phyloP scores from a whole-genome alignment of 2,113 vertebrate species.

The Hydropotes inermis region DNA sequence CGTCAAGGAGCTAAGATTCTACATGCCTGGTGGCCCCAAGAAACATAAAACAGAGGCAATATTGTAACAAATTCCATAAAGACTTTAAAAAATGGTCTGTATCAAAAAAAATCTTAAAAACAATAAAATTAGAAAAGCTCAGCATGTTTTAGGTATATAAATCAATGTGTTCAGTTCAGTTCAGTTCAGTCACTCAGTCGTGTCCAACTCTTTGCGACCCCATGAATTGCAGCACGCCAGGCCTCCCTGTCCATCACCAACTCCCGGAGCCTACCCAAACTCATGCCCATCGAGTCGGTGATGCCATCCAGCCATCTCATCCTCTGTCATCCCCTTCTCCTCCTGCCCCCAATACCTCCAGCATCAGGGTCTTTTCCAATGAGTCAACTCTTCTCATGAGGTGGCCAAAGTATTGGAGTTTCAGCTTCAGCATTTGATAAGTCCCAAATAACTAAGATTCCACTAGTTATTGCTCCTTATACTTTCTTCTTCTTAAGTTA shows the following conservation, averaged over 20 bases:
- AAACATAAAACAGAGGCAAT: not conserved
- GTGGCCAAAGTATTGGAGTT: too few species aligned
- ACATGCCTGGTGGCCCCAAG: not conserved
- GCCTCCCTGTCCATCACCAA: too few species aligned
- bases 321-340: too few species aligned
- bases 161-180: not conserved
- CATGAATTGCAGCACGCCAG: too few species aligned
- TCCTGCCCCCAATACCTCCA: too few species aligned
- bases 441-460: not conserved
- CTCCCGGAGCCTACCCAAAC: too few species aligned
- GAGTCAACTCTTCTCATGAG: too few species aligned
- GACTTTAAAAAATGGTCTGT: not conserved
- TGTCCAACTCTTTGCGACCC: too few species aligned
- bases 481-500: not conserved
- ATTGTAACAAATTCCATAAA: not conserved
- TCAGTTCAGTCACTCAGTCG: too few species aligned
- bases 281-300: too few species aligned
- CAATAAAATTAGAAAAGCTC: not conserved
- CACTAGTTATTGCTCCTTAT: not conserved
- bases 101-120: not conserved
- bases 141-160: not conserved
- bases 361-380: too few species aligned
- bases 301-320: too few species aligned
- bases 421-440: not conserved
- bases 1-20: not conserved